These are phyloP conservation scores for Serranus cabrilla DNA, from an alignment of 2,797 vertebrate species.

Conservation along the genomic window DNA sequence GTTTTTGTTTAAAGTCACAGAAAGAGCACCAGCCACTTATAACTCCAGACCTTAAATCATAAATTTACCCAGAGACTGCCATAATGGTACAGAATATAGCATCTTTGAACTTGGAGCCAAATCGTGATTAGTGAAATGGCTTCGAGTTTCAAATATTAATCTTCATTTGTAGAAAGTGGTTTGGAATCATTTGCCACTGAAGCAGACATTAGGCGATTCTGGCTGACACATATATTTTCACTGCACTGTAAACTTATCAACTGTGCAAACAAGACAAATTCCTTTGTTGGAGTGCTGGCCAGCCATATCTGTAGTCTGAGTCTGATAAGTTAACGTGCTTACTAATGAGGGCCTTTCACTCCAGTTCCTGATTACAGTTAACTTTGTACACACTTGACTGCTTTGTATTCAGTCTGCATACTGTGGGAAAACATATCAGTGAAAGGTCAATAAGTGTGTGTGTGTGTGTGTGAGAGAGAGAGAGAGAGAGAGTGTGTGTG, in stretches of 20 bases:
- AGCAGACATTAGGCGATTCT: constrained; percentile 38
- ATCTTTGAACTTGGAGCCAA: background rate
- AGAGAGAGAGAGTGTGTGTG: constrained; percentile 39
- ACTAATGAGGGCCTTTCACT: constrained; percentile 74
- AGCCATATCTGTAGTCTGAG: constrained; percentile 67
- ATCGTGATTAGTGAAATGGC: background rate
- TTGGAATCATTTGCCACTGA: constrained; percentile 35
- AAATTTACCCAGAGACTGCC: background rate
- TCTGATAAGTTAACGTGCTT: constrained; percentile 70
- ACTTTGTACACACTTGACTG: constrained; percentile 53
- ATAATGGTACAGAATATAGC: background rate
- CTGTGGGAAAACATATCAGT: constrained; percentile 65
- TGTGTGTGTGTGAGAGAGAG: constrained; percentile 37
- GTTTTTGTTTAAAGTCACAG: constrained; percentile 42
- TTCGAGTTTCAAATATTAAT: constrained; percentile 6
- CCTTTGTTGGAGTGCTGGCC: constrained; percentile 41
- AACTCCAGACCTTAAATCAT: background rate
- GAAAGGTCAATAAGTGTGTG: constrained; percentile 43
- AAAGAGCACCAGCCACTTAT: constrained; percentile 20
- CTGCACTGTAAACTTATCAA: constrained; percentile 70
- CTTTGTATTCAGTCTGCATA: constrained; percentile 50
- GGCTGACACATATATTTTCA: constrained; percentile 58
- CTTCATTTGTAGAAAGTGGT: constrained; percentile 19
- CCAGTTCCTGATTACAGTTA: constrained; percentile 64
- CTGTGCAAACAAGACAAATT: constrained; percentile 74